These are phyloP conservation scores for Teinopalpus imperialis DNA, from an alignment of 2,888 invertebrate genomes.

Conservation along the genomic window DNA sequence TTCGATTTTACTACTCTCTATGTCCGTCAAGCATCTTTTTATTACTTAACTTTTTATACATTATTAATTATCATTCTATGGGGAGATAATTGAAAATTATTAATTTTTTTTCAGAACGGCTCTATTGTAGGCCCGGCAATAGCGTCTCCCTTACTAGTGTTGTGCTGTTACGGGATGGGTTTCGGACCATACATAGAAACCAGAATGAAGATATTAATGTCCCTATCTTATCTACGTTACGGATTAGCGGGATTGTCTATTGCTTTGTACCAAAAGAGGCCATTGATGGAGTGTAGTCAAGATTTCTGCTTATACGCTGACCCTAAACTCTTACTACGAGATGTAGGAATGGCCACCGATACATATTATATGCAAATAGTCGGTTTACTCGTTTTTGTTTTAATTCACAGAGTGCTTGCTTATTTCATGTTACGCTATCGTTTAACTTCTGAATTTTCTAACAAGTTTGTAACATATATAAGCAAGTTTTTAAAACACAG, in stretches of 20 bases:
- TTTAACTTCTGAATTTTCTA: slow-evolving; percentile 79
- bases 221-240: slow-evolving; percentile 84
- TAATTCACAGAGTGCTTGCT: slow-evolving; percentile 76
- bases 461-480: slow-evolving; percentile 76
- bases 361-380: slow-evolving; percentile 79
- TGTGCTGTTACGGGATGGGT: slow-evolving; percentile 84
- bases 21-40: no score
- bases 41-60: no score
- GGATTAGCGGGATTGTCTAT: slow-evolving; percentile 83
- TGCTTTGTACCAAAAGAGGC: slow-evolving; percentile 83
- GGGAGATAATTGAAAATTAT: no score
- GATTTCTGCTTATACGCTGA: slow-evolving; percentile 81
- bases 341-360: slow-evolving; percentile 83
- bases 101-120: slow-evolving; percentile 77
- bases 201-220: slow-evolving; percentile 79
- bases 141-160: slow-evolving; percentile 78
- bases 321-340: slow-evolving; percentile 82
- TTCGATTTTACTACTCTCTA: no score
- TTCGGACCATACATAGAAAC: slow-evolving; percentile 79
- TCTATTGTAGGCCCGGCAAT: slow-evolving; percentile 82
- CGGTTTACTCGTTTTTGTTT: slow-evolving; percentile 79
- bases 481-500: slow-evolving; percentile 79
- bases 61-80: no score
- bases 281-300: slow-evolving; percentile 82
- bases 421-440: slow-evolving; percentile 82